These are phyloP conservation scores for Trachelus iudaicus DNA, from an alignment of 2,888 invertebrate species.

Conservation along the genomic window DNA sequence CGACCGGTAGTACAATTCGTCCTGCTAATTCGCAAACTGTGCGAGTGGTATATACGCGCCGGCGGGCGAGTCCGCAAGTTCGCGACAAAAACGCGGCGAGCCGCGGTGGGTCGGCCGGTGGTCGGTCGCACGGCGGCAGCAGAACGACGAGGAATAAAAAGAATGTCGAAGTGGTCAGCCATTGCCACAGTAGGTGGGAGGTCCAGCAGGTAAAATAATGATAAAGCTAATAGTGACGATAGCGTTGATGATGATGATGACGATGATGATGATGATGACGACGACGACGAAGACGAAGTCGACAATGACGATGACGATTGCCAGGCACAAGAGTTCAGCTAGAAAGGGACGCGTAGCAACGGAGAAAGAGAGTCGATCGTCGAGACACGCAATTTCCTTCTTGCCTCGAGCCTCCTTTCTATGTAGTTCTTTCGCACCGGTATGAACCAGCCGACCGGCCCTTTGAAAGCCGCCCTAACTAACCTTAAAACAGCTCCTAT, in stretches of 20 bases:
- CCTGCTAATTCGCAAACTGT: conserved; percentile 4
- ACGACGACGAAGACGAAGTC: conserved; percentile 30
- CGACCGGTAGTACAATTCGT: conserved; percentile 1
- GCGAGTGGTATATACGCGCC: conserved; percentile 4
- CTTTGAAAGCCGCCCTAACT: conserved; percentile 42
- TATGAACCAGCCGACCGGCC: conserved; percentile 19
- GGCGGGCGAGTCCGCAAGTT: conserved; percentile 2
- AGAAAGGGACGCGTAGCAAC: background rate
- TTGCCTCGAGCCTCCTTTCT: background rate
- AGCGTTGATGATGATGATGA: conserved; percentile 16
- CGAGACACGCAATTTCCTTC: background rate
- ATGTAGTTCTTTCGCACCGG: background rate
- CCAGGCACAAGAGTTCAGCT: background rate
- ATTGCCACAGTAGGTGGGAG: conserved; percentile 26
- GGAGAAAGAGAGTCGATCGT: background rate
- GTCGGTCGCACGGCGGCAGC: conserved; percentile 9
- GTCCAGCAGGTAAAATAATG: conserved; percentile 31
- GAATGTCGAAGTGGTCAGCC: conserved; percentile 35
- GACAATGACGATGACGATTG: conserved; percentile 11
- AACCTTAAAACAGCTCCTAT: background rate
- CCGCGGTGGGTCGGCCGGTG: conserved; percentile 11
- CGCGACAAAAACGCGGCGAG: conserved; percentile 7
- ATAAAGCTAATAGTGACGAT: conserved; percentile 31
- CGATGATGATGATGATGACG: conserved; percentile 19
- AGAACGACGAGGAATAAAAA: conserved; percentile 24